A percentile compares a stretch with the other conserved stretches of the same genome.
Evolutionary conservation across 2,888 invertebrate genomes (phyloP).

Genomic region (Vesta saturnalis): DNA sequence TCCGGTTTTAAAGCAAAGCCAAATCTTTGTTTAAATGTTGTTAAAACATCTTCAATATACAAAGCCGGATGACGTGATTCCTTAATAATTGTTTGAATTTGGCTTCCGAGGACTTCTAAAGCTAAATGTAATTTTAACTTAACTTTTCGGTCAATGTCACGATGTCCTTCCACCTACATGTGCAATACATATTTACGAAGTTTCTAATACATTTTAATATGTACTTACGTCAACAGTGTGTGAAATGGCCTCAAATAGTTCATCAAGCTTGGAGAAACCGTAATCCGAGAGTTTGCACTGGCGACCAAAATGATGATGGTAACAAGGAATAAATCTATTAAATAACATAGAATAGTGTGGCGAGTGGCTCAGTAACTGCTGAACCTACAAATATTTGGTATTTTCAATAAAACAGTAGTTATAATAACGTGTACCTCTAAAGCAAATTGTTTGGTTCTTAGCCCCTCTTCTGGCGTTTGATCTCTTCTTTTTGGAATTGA

Average conservation of each 20-base stretch:
- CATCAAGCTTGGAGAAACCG: constrained; percentile 91
- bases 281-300: constrained; percentile 94
- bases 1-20: constrained; percentile 78
- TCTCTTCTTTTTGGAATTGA: constrained; percentile 82
- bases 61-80: constrained; percentile 54
- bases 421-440: constrained; percentile 75
- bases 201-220: background rate
- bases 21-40: constrained; percentile 71
- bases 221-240: constrained; percentile 74
- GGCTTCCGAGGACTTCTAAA: constrained; percentile 69
- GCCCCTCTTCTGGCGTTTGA: constrained; percentile 85
- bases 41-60: constrained; percentile 63
- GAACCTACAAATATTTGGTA: background rate
- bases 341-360: constrained; percentile 89
- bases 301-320: constrained; percentile 94
- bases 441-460: constrained; percentile 85
- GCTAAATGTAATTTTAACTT: constrained; percentile 67
- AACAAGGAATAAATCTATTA: constrained; percentile 93
- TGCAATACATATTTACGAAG: background rate
- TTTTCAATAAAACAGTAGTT: background rate
- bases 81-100: constrained; percentile 67
- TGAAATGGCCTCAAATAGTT: constrained; percentile 91
- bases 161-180: constrained; percentile 65
- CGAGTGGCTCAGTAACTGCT: constrained; percentile 86
- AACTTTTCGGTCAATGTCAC: constrained; percentile 71